Percentiles rank a stretch among this genome's conserved stretches.
Conservation (phyloP, 2,797 vertebrate species). For the Epinephelus coioides region DNA sequence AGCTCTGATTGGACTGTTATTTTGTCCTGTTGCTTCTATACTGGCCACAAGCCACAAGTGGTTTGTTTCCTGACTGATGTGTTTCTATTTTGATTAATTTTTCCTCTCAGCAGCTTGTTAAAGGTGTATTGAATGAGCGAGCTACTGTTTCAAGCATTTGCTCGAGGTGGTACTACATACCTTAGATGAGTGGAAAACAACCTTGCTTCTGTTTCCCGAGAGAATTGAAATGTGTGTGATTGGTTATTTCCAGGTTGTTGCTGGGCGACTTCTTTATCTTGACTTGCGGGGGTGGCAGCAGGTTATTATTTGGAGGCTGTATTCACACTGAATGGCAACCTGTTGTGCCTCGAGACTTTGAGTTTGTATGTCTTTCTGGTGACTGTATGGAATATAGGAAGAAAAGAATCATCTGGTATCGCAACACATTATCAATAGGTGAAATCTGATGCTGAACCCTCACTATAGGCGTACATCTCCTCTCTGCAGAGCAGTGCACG, state of each 20-base stretch:
- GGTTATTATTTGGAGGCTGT: not conserved
- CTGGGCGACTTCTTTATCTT: not conserved
- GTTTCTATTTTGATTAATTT: not conserved
- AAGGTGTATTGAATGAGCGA: not conserved
- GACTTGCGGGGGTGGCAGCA: not conserved
- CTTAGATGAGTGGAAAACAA: not conserved
- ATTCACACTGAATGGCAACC: not conserved
- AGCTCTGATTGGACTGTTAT: not conserved
- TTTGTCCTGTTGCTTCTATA: not conserved
- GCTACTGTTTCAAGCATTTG: not conserved
- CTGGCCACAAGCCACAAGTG: too few species aligned
- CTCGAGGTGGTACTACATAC: not conserved
- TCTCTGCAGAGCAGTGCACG: too few species aligned
- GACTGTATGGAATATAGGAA: not conserved
- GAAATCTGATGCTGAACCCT: not conserved
- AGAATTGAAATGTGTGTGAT: not conserved
- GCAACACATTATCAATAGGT: not conserved
- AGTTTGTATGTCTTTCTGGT: not conserved
- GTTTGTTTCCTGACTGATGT: not conserved
- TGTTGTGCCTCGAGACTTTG: not conserved
- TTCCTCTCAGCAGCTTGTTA: not conserved
- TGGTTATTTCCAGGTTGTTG: not conserved
- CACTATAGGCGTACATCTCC: not conserved
- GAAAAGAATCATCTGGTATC: not conserved
- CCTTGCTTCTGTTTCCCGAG: not conserved